A percentile compares a stretch with the other conserved stretches of the same genome.
phyloP scores from a whole-genome alignment of 1,140 invertebrate genomes.

The Physella acuta region DNA sequence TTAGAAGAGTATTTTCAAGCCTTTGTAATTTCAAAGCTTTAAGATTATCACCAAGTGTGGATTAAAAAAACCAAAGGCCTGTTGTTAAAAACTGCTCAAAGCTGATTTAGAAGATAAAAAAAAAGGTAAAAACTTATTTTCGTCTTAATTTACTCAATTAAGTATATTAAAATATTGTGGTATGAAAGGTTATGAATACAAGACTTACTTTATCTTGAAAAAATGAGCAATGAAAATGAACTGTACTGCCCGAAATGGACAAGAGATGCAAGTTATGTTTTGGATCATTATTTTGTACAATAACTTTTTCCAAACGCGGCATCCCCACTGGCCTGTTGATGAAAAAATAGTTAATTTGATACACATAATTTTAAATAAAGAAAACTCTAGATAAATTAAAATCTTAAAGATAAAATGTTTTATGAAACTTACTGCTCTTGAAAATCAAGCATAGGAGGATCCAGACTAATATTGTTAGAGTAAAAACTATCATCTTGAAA shows the following conservation, averaged over 20 bases:
- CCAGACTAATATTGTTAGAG: constrained; percentile 64
- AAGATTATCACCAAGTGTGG: too few relatives aligned
- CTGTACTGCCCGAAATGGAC: constrained; percentile 83
- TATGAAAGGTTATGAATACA: too few relatives aligned
- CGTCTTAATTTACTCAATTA: too few relatives aligned
- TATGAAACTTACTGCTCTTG: constrained; percentile 66
- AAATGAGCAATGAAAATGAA: constrained; percentile 89
- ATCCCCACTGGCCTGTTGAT: constrained; percentile 82
- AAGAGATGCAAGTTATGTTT: constrained; percentile 78
- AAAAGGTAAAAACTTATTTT: too few relatives aligned
- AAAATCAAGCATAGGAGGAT: constrained; percentile 71
- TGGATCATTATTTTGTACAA: constrained; percentile 75
- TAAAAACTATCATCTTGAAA: constrained; percentile 47
- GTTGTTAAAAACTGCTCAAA: too few relatives aligned
- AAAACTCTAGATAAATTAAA: neutral
- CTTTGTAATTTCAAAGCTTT: too few relatives aligned
- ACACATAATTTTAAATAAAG: constrained; percentile 23
- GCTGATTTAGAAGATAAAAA: too few relatives aligned
- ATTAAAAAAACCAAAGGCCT: too few relatives aligned
- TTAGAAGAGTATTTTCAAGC: too few relatives aligned
- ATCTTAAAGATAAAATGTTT: neutral
- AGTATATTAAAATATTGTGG: too few relatives aligned
- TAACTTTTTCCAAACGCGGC: constrained; percentile 78
- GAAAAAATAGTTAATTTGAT: too few relatives aligned
- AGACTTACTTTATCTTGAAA: constrained; percentile 80